phyloP scores from a whole-genome alignment of 1,140 invertebrate species.

The Bradysia coprophila region DNA sequence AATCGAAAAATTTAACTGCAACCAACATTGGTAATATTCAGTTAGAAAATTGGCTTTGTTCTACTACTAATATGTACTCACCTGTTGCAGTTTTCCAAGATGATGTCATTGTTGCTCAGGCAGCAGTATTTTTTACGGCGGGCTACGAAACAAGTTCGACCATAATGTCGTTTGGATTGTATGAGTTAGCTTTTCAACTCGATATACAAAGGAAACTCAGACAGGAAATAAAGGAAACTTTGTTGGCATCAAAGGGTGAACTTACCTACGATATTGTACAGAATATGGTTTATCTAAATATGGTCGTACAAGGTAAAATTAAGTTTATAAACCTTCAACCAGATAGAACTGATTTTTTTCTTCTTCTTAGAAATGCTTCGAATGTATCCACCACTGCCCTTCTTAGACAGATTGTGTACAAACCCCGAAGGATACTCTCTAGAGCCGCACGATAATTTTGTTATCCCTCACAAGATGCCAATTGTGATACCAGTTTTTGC shows the following conservation, averaged over 20 bases:
- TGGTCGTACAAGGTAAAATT: slow-evolving; percentile 22
- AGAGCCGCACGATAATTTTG: slow-evolving; percentile 10
- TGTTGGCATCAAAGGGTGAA: slow-evolving; percentile 6
- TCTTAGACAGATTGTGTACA: slow-evolving; percentile 28
- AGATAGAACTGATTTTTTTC: slow-evolving; percentile 1
- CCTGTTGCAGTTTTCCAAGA: not conserved
- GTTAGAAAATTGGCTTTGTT: not conserved
- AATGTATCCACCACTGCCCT: slow-evolving; percentile 34
- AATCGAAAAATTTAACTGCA: not conserved
- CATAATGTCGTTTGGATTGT: slow-evolving; percentile 29
- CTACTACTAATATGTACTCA: not conserved
- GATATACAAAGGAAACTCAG: slow-evolving; percentile 30
- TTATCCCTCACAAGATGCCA: slow-evolving; percentile 18
- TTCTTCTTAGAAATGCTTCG: slow-evolving; percentile 29
- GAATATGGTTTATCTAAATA: slow-evolving; percentile 25
- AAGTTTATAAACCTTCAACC: not conserved
- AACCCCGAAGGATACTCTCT: slow-evolving; percentile 7
- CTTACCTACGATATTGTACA: slow-evolving; percentile 21
- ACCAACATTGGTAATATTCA: not conserved
- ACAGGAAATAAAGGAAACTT: slow-evolving; percentile 27
- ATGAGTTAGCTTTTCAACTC: slow-evolving; percentile 34
- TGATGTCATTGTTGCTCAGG: slow-evolving; percentile 28
- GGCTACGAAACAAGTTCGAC: slow-evolving; percentile 41
- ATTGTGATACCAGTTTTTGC: slow-evolving; percentile 17
- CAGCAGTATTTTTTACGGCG: slow-evolving; percentile 34